Evolutionary conservation across 2,113 vertebrate genomes (phyloP).

Genomic region (Oreochromis tanganicae): DNA sequence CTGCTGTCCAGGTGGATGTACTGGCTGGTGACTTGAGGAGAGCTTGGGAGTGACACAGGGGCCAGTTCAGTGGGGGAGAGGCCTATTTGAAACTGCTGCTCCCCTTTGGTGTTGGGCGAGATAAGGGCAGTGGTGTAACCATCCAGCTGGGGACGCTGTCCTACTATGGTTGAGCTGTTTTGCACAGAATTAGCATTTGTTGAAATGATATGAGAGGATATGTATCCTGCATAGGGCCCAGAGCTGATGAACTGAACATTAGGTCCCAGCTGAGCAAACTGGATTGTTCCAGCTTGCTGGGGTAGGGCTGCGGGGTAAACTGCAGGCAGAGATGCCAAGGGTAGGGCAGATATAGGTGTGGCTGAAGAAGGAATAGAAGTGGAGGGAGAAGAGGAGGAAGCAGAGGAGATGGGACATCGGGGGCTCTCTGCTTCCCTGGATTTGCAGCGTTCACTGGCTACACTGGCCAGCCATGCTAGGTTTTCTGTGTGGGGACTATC

Average conservation of each 20-base stretch:
- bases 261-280: slow-evolving; percentile 88
- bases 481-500: slow-evolving; percentile 78
- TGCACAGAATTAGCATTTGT: slow-evolving; percentile 72
- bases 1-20: slow-evolving; percentile 91
- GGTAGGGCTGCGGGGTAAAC: slow-evolving; percentile 83
- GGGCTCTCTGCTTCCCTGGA: slow-evolving; percentile 77
- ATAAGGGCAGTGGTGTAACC: slow-evolving; percentile 86
- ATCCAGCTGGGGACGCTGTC: slow-evolving; percentile 84
- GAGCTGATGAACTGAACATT: slow-evolving; percentile 95
- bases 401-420: slow-evolving; percentile 71
- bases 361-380: slow-evolving; percentile 42
- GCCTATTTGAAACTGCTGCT: slow-evolving; percentile 82
- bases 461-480: slow-evolving; percentile 85
- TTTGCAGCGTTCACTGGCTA: slow-evolving; percentile 76
- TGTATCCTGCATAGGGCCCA: slow-evolving; percentile 90
- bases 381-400: slow-evolving; percentile 46
- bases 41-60: slow-evolving; percentile 78
- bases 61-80: slow-evolving; percentile 82
- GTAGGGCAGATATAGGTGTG: slow-evolving; percentile 74
- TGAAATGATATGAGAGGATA: slow-evolving; percentile 92
- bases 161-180: slow-evolving; percentile 71
- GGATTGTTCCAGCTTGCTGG: slow-evolving; percentile 84
- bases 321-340: slow-evolving; percentile 82
- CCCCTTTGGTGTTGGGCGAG: slow-evolving; percentile 80
- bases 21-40: slow-evolving; percentile 81